Conservation (phyloP, 2,888 invertebrate species). For the Phragmatobia fuliginosa region DNA sequence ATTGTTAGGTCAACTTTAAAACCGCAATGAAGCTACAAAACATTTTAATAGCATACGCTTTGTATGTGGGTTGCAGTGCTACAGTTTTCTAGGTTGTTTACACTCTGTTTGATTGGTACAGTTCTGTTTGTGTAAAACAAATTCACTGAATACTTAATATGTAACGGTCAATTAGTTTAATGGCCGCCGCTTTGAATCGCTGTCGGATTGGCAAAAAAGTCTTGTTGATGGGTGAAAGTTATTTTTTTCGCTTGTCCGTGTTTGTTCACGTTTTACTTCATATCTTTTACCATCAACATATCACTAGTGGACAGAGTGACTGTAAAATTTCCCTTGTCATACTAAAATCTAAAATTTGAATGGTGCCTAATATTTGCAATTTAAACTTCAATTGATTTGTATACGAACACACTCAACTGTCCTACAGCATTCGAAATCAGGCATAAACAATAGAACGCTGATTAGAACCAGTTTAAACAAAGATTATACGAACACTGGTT, state of each 20-base stretch:
- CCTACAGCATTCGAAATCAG: conserved; percentile 11
- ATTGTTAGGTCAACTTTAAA: too few relatives aligned
- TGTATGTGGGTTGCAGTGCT: conserved; percentile 50
- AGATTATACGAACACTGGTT: conserved; percentile 13
- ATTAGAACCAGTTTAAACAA: conserved; percentile 22
- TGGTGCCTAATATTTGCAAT: neutral
- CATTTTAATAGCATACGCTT: conserved; percentile 21
- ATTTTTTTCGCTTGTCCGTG: conserved; percentile 4
- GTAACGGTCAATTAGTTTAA: conserved; percentile 50
- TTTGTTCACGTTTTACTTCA: neutral
- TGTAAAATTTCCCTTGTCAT: neutral
- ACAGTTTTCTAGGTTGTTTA: conserved; percentile 46
- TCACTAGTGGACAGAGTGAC: neutral
- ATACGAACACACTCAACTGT: conserved; percentile 4
- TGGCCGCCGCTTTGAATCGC: conserved; percentile 22
- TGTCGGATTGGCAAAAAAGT: conserved; percentile 4
- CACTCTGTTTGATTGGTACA: conserved; percentile 62
- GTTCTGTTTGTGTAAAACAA: conserved; percentile 47
- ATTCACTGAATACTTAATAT: conserved; percentile 57
- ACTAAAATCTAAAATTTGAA: neutral
- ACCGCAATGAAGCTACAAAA: neutral
- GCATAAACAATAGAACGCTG: conserved; percentile 21
- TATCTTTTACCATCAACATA: neutral
- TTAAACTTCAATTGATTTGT: neutral
- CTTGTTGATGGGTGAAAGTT: conserved; percentile 1